These are phyloP conservation scores for Macrosiphum euphorbiae DNA, from an alignment of 2,888 invertebrate species.

Conservation along the genomic window DNA sequence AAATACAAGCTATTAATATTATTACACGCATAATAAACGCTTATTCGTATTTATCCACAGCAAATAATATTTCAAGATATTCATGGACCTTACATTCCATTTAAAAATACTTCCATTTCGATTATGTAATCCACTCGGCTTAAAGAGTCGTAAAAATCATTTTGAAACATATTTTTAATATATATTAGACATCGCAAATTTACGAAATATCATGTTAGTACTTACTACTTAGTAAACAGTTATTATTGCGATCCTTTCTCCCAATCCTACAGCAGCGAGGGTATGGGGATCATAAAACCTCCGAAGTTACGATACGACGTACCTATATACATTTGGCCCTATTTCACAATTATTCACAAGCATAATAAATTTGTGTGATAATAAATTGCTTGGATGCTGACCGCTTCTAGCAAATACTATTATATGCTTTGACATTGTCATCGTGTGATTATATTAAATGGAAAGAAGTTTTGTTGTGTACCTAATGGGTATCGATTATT, in stretches of 20 bases:
- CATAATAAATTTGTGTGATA: background rate
- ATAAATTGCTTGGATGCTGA: background rate
- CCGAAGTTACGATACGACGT: background rate
- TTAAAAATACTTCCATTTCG: conserved; percentile 5
- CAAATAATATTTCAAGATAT: background rate
- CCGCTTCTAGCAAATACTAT: background rate
- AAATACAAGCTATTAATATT: background rate
- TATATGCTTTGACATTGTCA: background rate
- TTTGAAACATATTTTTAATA: conserved; percentile 18
- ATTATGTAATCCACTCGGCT: background rate
- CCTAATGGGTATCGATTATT: background rate
- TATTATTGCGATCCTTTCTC: background rate
- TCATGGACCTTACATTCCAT: background rate
- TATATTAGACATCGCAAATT: background rate
- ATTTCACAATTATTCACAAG: background rate
- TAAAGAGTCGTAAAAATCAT: conserved; percentile 7
- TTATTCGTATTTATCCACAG: background rate
- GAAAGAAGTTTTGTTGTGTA: background rate
- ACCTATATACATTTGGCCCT: background rate
- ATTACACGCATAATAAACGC: background rate
- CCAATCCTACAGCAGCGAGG: background rate
- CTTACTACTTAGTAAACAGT: background rate
- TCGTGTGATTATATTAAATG: background rate
- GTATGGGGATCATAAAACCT: background rate
- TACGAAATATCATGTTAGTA: background rate